Evolutionary conservation across 2,888 invertebrate species (phyloP), one percentile per base, ranked within the genome.

Genomic region (Tetanocera ferruginea): DNA sequence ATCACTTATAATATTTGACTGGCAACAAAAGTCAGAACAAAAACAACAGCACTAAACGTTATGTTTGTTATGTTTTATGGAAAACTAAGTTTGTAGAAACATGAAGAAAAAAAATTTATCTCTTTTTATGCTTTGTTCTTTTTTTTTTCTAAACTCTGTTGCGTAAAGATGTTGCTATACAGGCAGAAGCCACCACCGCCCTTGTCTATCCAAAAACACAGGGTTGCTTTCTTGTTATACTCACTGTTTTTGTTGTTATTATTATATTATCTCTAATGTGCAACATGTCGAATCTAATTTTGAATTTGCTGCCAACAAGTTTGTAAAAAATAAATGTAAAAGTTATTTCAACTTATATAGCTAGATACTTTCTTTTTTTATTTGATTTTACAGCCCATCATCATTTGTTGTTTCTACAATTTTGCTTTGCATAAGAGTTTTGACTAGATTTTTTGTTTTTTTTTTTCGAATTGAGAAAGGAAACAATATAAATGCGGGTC

Each of bases 31-130:
- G 11, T 43, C 43, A 11, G n/a, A n/a, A n/a, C n/a, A n/a, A n/a
- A n/a, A n/a, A 11, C 43, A 43, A 11, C 43, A 43, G 14, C 43
- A 43, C 11, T 43, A 43, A 43, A 43, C 43, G 1, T 11, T 43
- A 43, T 43, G 37, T 14, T 37, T 37, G 37, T 14, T 37, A 8
- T 37, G 3, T 37, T 43, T 11, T 43, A 43, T 11, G 11, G 11
- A 43, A 11, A 43, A 43, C 43, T 43, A 43, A 43, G 62, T 81
- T 82, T 76, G 69, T 79, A 80, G 78, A n/a, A 80, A 79, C 82
- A 82, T 80, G 80, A 80, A 82, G 80, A 79, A 82, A 80, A 81
- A 82, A 82, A 80, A 83, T 83, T 83, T 83, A 83, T 83, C 82
- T 83, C 80, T 69, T 76, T 43, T 67, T 78, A 60, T 62, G 60